These are phyloP conservation scores for Brenthis hecate DNA, from an alignment of 2,888 invertebrate genomes.

Conservation along the genomic window DNA sequence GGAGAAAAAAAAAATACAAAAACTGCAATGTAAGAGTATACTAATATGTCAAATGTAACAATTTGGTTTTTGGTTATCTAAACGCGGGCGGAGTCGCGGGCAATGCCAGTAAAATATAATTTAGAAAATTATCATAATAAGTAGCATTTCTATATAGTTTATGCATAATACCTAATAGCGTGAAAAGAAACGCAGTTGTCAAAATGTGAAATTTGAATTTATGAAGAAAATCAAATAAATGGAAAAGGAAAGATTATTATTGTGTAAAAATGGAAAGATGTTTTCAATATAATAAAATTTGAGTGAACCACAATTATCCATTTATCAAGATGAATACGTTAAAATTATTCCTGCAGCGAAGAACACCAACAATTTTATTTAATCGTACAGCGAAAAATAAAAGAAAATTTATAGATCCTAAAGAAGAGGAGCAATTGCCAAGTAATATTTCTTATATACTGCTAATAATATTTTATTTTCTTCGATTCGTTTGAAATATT, in stretches of 20 bases:
- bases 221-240: not conserved
- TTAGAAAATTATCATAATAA: too few relatives aligned
- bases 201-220: conserved; percentile 13
- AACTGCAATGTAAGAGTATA: too few relatives aligned
- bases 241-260: not conserved
- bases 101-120: too few relatives aligned
- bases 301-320: not conserved
- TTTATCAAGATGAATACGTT: conserved; percentile 55
- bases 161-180: not conserved
- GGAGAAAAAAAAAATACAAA: too few relatives aligned
- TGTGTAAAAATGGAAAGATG: not conserved
- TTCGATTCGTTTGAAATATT: too few relatives aligned
- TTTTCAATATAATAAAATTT: not conserved
- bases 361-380: conserved; percentile 42
- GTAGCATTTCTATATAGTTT: too few relatives aligned
- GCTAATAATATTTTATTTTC: too few relatives aligned
- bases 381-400: conserved; percentile 63
- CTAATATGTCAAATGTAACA: too few relatives aligned
- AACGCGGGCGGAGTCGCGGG: too few relatives aligned
- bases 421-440: conserved; percentile 77
- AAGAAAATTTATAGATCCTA: conserved; percentile 77
- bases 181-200: not conserved
- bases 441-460: conserved; percentile 50
- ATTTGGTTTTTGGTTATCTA: too few relatives aligned
- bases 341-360: conserved; percentile 48